phyloP scores from a whole-genome alignment of 92 coral and sea anemone genomes.

The Phenganax subtilis region DNA sequence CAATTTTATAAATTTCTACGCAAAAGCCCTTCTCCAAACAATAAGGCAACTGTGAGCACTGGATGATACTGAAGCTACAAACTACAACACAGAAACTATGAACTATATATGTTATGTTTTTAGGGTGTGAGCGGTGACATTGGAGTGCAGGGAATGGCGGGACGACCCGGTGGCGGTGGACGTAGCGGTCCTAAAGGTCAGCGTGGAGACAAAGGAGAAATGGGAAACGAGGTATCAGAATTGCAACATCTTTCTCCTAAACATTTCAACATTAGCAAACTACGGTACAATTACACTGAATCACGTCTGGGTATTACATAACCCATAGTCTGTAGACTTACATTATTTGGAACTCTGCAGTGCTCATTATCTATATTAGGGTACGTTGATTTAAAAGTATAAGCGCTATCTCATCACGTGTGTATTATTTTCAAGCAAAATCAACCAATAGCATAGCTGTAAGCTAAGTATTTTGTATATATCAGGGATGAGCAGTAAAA shows the following conservation, averaged over 20 bases:
- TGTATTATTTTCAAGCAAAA: too few relatives aligned
- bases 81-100: constrained; percentile 6
- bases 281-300: too few relatives aligned
- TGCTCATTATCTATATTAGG: too few relatives aligned
- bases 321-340: too few relatives aligned
- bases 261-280: not conserved
- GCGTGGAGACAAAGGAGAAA: constrained; percentile 4
- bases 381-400: too few relatives aligned
- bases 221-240: constrained; percentile 4
- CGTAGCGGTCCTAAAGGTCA: constrained; percentile 1
- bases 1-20: not conserved
- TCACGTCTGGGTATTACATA: too few relatives aligned
- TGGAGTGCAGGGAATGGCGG: constrained; percentile 11
- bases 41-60: too few relatives aligned
- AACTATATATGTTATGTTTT: not conserved
- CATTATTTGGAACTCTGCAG: too few relatives aligned
- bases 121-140: constrained; percentile 7
- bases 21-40: not conserved
- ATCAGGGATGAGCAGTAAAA: too few relatives aligned
- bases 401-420: too few relatives aligned
- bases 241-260: not conserved
- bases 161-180: constrained; percentile 22
- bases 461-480: too few relatives aligned
- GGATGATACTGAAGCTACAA: constrained; percentile 27
- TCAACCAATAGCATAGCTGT: too few relatives aligned